Evolutionary conservation across 2,888 invertebrate species (phyloP), one percentile per base, ranked within the genome.

Genomic region (Tromatobia lineatoria): DNA sequence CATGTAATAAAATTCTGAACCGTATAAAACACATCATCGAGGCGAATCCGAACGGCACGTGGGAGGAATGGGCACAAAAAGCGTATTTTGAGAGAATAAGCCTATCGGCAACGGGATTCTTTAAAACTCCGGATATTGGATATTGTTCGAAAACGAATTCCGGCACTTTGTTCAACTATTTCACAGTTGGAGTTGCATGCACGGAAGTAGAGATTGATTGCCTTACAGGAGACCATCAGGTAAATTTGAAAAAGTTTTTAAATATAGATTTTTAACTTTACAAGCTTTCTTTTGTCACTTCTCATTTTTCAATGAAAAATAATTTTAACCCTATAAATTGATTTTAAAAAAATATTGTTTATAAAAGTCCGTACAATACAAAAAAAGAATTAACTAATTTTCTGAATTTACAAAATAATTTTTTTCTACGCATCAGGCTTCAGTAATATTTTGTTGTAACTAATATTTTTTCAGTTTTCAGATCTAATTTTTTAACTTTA

Each of bases 131-230:
- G 0, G 95, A 95, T 50, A 95, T 98, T 71, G 96, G 96, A 10
- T 97, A 96, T 88, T 94, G 97, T 89, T 96, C 96, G 87, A 94
- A 95, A 61, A 96, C 95, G 0, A 97, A 97, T 90, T 94, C 95
- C 64, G 98, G 98, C 3, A 95, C 94, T 73, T 95, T 96, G 3
- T 98, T 97, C 91, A 96, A 96, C 90, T 99, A 99, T 91, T 98
- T 95, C 90, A 97, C 98, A 0, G 98, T 95, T 91, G 99, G 99
- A 0, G 97, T 96, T 0, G 98, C 97, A 7, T 97, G 97, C 88
- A 96, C 97, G 0, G 97, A 98, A 93, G 98, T 99, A 1, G 98
- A 99, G 95, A 96, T 99, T 25, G 99, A 99, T 94, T 98, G 98
- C 89, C 95, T 99, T 0, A 99, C 98, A 29, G 99, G 99, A 8